These are phyloP conservation scores for Akabosia matsudoensis DNA, from an alignment of 1,140 invertebrate species.

Conservation along the genomic window DNA sequence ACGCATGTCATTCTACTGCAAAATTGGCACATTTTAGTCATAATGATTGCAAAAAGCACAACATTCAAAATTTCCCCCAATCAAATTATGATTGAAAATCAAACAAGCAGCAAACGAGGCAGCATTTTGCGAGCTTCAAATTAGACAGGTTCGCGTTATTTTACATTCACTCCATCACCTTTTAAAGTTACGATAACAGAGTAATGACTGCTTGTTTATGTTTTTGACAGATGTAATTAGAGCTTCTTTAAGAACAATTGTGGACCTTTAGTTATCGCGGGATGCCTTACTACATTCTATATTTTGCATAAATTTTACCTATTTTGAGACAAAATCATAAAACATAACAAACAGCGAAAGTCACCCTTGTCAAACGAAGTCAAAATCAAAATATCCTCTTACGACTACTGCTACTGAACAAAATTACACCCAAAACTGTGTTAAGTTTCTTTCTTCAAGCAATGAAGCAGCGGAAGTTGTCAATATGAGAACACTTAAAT, in stretches of 20 bases:
- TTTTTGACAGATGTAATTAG: slow-evolving; percentile 3
- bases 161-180: background rate
- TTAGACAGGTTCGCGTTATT: no score
- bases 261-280: background rate
- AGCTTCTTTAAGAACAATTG: background rate
- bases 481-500: no score
- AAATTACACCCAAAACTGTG: background rate
- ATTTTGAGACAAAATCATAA: background rate
- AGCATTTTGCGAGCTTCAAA: background rate
- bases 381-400: background rate
- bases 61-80: background rate
- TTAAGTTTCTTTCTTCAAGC: background rate
- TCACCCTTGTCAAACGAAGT: no score
- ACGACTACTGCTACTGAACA: background rate
- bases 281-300: background rate
- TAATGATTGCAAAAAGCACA: background rate
- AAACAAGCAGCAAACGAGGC: background rate
- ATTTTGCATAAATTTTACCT: background rate
- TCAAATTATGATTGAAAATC: background rate
- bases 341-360: no score
- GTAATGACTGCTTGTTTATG: background rate
- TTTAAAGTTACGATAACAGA: background rate
- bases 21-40: background rate
- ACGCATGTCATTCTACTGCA: no score
- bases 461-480: slow-evolving; percentile 1